Conservation (phyloP, 2,113 vertebrate genomes). For the Polypterus senegalus region DNA sequence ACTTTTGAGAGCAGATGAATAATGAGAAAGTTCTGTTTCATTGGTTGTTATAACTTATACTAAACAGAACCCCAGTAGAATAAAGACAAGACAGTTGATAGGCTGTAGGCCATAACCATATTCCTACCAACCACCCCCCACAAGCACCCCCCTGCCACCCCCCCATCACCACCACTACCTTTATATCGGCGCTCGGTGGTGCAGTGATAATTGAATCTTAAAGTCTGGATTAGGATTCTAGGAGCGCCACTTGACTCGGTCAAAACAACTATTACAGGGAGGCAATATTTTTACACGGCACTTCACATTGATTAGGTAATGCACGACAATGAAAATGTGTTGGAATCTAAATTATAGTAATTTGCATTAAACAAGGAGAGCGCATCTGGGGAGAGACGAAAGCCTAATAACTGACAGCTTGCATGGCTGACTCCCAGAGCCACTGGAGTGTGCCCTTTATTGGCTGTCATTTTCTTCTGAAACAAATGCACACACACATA, state of each 20-base stretch:
- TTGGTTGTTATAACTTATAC: no score
- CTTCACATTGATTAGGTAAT: slow-evolving; percentile 99
- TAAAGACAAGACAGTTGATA: no score
- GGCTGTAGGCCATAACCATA: no score
- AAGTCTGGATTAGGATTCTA: slow-evolving; percentile 97
- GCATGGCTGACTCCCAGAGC: slow-evolving; percentile 14
- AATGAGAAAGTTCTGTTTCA: no score
- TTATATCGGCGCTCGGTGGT: slow-evolving; percentile 50
- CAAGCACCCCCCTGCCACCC: slow-evolving; percentile 15
- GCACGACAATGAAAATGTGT: slow-evolving; percentile 80
- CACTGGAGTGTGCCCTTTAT: slow-evolving; percentile 15
- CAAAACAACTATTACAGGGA: slow-evolving; percentile 97
- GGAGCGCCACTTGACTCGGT: slow-evolving; percentile 99
- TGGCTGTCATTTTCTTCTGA: slow-evolving; percentile 25
- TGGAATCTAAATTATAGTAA: slow-evolving; percentile 94
- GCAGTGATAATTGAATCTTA: slow-evolving; percentile 97
- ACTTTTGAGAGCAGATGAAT: no score
- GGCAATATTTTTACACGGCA: slow-evolving; percentile 94
- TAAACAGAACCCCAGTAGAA: no score
- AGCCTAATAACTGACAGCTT: slow-evolving; percentile 23
- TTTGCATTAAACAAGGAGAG: slow-evolving; percentile 98
- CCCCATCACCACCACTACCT: slow-evolving; percentile 11
- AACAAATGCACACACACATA: slow-evolving; percentile 13
- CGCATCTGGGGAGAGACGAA: slow-evolving; percentile 57
- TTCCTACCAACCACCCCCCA: slow-evolving; percentile 8